A percentile compares a stretch with the other conserved stretches of the same genome.
Conservation (phyloP, 2,888 invertebrate genomes). For the Synergus gifuensis region DNA sequence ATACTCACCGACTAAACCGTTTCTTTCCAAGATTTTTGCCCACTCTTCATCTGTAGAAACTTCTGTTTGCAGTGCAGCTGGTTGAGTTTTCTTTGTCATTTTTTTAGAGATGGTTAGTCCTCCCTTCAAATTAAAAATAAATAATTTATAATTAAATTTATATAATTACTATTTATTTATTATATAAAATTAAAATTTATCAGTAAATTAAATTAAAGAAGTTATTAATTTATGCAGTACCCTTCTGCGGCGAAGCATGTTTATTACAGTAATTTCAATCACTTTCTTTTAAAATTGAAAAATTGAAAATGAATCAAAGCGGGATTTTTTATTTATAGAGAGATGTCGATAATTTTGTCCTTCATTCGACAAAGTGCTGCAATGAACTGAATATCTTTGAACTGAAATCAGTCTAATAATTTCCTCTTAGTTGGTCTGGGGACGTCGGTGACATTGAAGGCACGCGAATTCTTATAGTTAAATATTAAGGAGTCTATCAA, state of each 20-base stretch:
- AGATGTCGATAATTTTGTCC: constrained; percentile 44
- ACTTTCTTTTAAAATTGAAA: constrained; percentile 26
- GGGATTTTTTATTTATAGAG: constrained; percentile 20
- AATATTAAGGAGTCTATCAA: constrained; percentile 28
- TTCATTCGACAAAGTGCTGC: constrained; percentile 44
- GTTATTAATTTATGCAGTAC: constrained; percentile 53
- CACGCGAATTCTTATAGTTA: constrained; percentile 61
- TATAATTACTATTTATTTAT: constrained; percentile 35
- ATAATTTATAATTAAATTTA: constrained; percentile 26
- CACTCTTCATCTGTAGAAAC: constrained; percentile 92
- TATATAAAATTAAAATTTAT: constrained; percentile 1
- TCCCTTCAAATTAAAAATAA: constrained; percentile 59
- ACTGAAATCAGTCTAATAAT: constrained; percentile 47
- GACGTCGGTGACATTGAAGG: constrained; percentile 69
- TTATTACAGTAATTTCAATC: constrained; percentile 31
- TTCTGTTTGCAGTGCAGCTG: constrained; percentile 89
- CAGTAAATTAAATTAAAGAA: background rate
- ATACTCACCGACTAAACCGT: constrained; percentile 82
- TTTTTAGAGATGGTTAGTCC: constrained; percentile 65
- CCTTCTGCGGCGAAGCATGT: constrained; percentile 67
- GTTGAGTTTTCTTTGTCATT: constrained; percentile 88
- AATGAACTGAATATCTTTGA: constrained; percentile 48
- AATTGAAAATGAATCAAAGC: background rate
- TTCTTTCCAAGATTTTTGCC: constrained; percentile 86
- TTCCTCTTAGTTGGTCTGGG: constrained; percentile 58